Conservation (phyloP, 92 coral and sea anemone genomes). For the Desmophyllum pertusum region DNA sequence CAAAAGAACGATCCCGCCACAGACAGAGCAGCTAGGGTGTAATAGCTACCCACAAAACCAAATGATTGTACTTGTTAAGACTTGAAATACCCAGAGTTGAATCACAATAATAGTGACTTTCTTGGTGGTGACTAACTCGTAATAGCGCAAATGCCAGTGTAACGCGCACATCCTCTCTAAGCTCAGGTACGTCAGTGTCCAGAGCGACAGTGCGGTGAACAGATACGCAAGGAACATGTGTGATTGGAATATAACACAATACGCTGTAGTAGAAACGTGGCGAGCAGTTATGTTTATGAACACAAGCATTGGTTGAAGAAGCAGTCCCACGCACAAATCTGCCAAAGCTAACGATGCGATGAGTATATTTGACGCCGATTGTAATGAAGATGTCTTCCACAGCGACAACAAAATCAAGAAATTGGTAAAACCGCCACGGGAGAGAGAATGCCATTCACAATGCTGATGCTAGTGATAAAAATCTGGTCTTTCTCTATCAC, state of each 20-base stretch:
- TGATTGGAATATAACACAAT: neutral
- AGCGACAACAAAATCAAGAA: neutral
- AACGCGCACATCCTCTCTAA: neutral
- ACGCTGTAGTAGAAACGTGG: neutral
- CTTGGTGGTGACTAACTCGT: neutral
- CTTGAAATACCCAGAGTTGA: conserved; percentile 1
- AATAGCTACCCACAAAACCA: conserved; percentile 1
- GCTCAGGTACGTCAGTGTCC: conserved; percentile 5
- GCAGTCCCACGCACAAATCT: conserved; percentile 1
- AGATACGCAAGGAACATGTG: conserved; percentile 7
- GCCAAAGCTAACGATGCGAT: conserved; percentile 1
- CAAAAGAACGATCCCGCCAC: neutral
- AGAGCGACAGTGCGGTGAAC: neutral
- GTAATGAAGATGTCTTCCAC: conserved; percentile 1
- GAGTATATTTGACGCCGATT: neutral
- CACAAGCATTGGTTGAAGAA: neutral
- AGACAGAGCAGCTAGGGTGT: neutral
- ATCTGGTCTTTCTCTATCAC: neutral
- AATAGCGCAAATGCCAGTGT: neutral
- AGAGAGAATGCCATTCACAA: neutral
- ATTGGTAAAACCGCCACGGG: neutral
- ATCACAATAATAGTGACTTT: neutral
- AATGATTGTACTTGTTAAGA: neutral
- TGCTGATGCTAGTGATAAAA: neutral
- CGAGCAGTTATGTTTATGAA: neutral